Base-by-base conservation (phyloP, 2,888 invertebrate species). In the Tanytarsus gracilentus region DNA sequence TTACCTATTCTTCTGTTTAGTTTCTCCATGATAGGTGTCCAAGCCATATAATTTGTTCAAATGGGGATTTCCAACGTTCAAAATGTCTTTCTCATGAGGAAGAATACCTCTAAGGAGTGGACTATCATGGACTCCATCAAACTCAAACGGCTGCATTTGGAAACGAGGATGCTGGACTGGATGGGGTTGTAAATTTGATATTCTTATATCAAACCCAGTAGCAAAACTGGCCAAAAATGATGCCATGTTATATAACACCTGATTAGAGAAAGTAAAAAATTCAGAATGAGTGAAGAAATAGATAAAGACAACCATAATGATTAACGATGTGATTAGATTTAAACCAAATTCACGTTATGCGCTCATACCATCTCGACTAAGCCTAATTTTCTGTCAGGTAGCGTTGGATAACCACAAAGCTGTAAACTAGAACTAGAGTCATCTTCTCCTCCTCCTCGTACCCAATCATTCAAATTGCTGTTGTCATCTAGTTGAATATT, bases 11-110 rank as follows among this genome's bases (percentile, higher is more conserved):
- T 39, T 79, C 68, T 89, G 89, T 63, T 84, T 77, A 5, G 86
- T 81, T 48, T 88, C 89, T 0, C 91, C 94, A 73, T 93, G 94
- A 76, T 92, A 95, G 1, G 93, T 93, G 74, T 93, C 89, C 71
- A 91, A 90, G 39, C 82, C 81, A 71, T 83, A 86, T 1, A 80
- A 51, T 60, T 29, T 50, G 39, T 52, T 53, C 23, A 56, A 25
- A 40, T 30, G 39, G n/a, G 53, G 44, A 36, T 30, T 55, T 49
- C 58, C 59, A 11, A 29, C 50, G 21, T 59, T 51, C 48, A 65
- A 63, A 36, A 62, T 66, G 64, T 61, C 67, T 66, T 64, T 69
- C 69, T 16, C 71, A 68, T 1, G 71, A 68, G 63, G 70, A 71
- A 29, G 73, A 36, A 33, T 53, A 14, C 44, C 39, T 52, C 40